Evolutionary conservation across 2,797 vertebrate genomes (phyloP), one percentile per base, ranked within the genome.

Genomic region (Pangasius sanitwongsei): DNA sequence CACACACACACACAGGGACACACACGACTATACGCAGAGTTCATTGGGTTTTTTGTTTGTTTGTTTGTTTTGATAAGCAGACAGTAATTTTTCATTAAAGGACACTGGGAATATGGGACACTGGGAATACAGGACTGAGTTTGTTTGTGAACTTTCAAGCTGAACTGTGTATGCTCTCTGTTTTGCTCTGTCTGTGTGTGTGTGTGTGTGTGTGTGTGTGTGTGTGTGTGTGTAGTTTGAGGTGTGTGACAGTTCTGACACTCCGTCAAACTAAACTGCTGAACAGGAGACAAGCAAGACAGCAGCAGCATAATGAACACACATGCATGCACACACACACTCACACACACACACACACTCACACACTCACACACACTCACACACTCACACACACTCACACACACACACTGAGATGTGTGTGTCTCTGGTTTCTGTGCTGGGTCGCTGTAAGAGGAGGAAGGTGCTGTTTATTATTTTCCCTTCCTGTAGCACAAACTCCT

Each of bases 341-440:
- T n/a, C 28, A n/a, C 63, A n/a, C 28, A 65, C 63, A n/a, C 63
- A 65, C 63, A 65, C 63, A 65, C 63, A 65, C 63, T 34, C 65
- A 69, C 87, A 77, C 78, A 88, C 83, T 91, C 61, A 55, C 50
- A 91, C 44, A 86, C 63, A 65, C 63, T n/a, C 63, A 65, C 63
- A 65, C 63, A 69, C 65, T 34, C 87, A 77, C 78, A 88, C 83
- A 92, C 61, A 55, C 50, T 91, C 44, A 87, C 50, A 12, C 50
- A 50, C 50, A 50, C 50, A 50, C 48, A 50, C 48, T 90, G 74
- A 15, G 12, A 53, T 4, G 4, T 91, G 61, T 67, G 82, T 80
- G 75, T 75, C 15, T 84, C 2, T 57, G 94, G 88, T 85, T 90
- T 96, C 91, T 95, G 0, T 63, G 93, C 20, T 44, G 37, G 70